phyloP scores from a whole-genome alignment of 2,797 vertebrate species.

The Hylomyscus alleni region DNA sequence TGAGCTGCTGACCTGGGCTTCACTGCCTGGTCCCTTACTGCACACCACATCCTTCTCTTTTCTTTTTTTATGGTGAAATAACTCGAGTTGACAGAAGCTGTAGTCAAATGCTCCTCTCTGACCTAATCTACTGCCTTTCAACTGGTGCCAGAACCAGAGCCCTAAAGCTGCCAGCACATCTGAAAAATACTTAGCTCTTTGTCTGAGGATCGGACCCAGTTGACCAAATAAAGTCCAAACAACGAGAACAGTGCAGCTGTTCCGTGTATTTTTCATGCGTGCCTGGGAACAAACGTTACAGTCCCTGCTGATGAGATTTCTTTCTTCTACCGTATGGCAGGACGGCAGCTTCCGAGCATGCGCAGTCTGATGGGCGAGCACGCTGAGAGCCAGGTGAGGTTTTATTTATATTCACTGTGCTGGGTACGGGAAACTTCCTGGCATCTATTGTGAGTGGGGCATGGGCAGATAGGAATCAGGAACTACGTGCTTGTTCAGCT shows the following conservation, averaged over 20 bases:
- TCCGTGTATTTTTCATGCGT: slow-evolving; percentile 10
- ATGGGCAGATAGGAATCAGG: neutral
- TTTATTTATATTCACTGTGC: neutral
- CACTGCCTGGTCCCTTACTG: neutral
- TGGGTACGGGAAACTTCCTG: neutral
- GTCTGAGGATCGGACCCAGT: slow-evolving; percentile 22
- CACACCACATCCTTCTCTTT: neutral
- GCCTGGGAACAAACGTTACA: slow-evolving; percentile 1
- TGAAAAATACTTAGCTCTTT: slow-evolving; percentile 58
- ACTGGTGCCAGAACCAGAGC: slow-evolving; percentile 1
- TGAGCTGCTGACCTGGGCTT: neutral
- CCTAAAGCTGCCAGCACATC: slow-evolving; percentile 50
- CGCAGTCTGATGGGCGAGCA: neutral
- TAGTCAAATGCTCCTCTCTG: slow-evolving; percentile 24
- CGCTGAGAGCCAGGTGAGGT: neutral
- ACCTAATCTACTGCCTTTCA: slow-evolving; percentile 33
- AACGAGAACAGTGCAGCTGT: neutral
- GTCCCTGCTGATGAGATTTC: neutral
- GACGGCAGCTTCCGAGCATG: neutral
- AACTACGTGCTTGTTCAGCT: neutral
- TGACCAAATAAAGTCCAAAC: slow-evolving; percentile 63
- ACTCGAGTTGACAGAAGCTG: slow-evolving; percentile 46
- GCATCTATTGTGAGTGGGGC: neutral
- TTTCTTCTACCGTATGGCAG: slow-evolving; percentile 1
- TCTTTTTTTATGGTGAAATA: slow-evolving; percentile 14